Evolutionary conservation across 2,888 invertebrate species (phyloP).

Genomic region (Caenorhabditis sp.): DNA sequence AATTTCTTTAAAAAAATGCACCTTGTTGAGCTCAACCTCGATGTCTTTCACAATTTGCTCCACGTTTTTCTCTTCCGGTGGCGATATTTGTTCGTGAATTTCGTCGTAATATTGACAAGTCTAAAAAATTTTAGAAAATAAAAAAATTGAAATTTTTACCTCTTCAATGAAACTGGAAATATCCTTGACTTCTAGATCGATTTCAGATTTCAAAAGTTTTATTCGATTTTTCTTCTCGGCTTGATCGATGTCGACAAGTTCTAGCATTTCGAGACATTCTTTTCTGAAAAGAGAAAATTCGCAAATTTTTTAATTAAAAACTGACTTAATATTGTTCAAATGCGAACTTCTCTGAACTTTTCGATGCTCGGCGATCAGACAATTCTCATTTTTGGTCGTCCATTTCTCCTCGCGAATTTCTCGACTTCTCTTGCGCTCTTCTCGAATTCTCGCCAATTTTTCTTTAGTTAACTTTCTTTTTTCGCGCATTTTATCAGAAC

Average conservation of each 20-base stretch:
- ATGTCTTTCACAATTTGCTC: constrained; percentile 24
- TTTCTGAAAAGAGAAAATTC: constrained; percentile 18
- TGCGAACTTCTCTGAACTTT: constrained; percentile 17
- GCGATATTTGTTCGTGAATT: constrained; percentile 30
- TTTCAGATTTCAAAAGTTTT: constrained; percentile 10
- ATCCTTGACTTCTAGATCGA: constrained; percentile 15
- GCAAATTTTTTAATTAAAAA: constrained; percentile 4
- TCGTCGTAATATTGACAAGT: constrained; percentile 28
- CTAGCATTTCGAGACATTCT: constrained; percentile 17
- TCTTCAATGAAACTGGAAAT: constrained; percentile 13
- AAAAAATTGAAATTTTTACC: background rate
- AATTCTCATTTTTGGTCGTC: constrained; percentile 28
- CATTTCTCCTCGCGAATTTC: constrained; percentile 34
- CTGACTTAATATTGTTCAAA: constrained; percentile 25
- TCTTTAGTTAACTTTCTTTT: constrained; percentile 25
- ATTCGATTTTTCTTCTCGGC: constrained; percentile 15
- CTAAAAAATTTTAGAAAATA: constrained; percentile 1
- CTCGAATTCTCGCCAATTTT: constrained; percentile 19
- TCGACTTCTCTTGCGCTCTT: constrained; percentile 22
- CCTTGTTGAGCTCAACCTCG: constrained; percentile 18
- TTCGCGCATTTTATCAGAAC: constrained; percentile 23
- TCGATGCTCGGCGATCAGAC: constrained; percentile 27
- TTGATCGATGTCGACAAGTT: constrained; percentile 4
- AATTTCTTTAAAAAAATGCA: background rate
- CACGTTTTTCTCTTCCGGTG: constrained; percentile 29